Evolutionary conservation across 2,113 vertebrate genomes (phyloP).

Genomic region (Poicephalus meyeri): DNA sequence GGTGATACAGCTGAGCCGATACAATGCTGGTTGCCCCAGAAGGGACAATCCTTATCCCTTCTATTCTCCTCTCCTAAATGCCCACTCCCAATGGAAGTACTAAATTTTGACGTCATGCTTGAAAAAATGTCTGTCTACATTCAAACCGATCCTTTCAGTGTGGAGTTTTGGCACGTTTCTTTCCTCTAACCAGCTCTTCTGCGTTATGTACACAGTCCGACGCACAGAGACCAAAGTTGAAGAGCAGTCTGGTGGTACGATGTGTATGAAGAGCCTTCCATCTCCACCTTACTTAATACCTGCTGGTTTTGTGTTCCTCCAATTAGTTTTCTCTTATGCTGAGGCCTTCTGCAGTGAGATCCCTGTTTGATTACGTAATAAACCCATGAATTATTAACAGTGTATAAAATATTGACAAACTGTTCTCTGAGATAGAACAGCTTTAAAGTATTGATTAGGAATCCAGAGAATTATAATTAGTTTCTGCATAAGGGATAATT

Average conservation of each 20-base stretch:
- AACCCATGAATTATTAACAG: constrained; percentile 60
- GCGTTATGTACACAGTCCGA: neutral
- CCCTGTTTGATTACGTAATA: constrained; percentile 42
- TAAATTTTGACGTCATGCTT: neutral
- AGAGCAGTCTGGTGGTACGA: neutral
- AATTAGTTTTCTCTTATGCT: neutral
- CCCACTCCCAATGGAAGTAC: neutral
- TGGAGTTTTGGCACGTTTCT: neutral
- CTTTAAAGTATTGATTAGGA: constrained; percentile 49
- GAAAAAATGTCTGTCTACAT: neutral
- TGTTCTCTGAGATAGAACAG: constrained; percentile 2
- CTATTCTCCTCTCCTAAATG: neutral
- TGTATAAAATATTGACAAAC: constrained; percentile 65
- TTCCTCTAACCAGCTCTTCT: neutral
- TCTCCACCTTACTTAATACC: neutral
- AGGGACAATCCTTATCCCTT: neutral
- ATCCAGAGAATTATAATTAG: constrained; percentile 57
- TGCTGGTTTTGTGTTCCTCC: neutral
- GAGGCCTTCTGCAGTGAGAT: constrained; percentile 3
- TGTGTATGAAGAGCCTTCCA: neutral
- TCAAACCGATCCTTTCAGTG: neutral
- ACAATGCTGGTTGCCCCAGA: neutral
- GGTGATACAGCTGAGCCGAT: neutral
- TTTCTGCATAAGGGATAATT: constrained; percentile 56
- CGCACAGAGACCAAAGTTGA: neutral